These are phyloP conservation scores for Brachionus sp. DNA, from an alignment of 1,140 invertebrate species.

Conservation along the genomic window DNA sequence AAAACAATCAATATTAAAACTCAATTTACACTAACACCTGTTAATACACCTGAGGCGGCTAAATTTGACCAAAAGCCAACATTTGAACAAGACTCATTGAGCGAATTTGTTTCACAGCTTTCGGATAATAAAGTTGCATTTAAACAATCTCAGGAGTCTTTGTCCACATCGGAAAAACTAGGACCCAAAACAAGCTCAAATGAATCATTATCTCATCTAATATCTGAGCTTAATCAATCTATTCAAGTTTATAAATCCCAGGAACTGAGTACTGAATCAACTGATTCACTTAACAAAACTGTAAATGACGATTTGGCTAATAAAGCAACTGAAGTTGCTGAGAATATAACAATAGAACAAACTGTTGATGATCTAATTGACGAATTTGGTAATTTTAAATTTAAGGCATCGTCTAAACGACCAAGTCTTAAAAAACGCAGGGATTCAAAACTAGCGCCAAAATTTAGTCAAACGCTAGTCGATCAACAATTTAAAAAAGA, in stretches of 20 bases:
- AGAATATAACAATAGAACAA: background rate
- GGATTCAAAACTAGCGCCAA: constrained; percentile 20
- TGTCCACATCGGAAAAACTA: background rate
- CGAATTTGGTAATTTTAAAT: constrained; percentile 12
- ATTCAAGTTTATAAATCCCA: background rate
- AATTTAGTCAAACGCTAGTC: background rate
- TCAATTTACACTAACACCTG: background rate
- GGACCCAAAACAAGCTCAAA: background rate
- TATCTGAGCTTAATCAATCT: background rate
- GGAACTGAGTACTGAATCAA: background rate
- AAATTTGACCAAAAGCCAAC: background rate
- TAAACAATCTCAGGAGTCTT: background rate
- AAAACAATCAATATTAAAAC: background rate
- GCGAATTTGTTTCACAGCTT: background rate
- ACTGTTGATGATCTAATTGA: constrained; percentile 36
- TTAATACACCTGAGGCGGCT: background rate
- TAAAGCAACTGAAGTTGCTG: background rate
- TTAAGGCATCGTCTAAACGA: background rate
- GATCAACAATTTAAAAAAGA: constrained; percentile 2
- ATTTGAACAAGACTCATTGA: background rate
- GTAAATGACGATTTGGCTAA: background rate
- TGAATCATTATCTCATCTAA: background rate
- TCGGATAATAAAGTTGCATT: background rate
- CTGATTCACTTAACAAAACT: background rate
- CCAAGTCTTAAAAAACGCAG: constrained; percentile 20